phyloP scores from a whole-genome alignment of 2,113 vertebrate genomes.

The Hydrolagus affinis region DNA sequence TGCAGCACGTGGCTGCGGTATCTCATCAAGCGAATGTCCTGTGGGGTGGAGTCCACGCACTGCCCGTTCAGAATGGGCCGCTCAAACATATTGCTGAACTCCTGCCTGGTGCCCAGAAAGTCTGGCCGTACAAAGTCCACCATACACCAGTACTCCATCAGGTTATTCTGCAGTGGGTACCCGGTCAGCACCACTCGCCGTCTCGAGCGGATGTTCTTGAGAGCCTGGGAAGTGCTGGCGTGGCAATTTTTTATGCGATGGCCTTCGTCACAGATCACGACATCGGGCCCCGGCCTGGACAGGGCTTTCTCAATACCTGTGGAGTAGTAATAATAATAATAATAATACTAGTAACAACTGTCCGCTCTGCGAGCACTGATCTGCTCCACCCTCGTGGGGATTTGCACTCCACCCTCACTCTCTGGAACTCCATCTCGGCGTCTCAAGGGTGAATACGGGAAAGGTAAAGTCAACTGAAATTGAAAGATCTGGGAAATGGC shows the following conservation, averaged over 20 bases:
- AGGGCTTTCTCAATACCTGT: slow-evolving; percentile 88
- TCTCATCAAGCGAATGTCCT: slow-evolving; percentile 89
- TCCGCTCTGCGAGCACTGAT: too few species aligned
- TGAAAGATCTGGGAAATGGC: too few species aligned
- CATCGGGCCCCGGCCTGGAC: slow-evolving; percentile 84
- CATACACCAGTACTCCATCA: slow-evolving; percentile 98
- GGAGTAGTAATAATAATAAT: neutral
- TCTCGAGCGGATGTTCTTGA: slow-evolving; percentile 92
- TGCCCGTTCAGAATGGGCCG: slow-evolving; percentile 94
- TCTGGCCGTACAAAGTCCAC: slow-evolving; percentile 95
- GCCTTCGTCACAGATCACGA: slow-evolving; percentile 96
- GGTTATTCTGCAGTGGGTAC: slow-evolving; percentile 95
- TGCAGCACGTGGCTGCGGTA: slow-evolving; percentile 96
- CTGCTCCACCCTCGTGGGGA: too few species aligned
- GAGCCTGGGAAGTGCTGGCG: slow-evolving; percentile 90
- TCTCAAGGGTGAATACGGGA: too few species aligned
- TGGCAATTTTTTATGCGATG: slow-evolving; percentile 98
- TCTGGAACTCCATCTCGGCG: too few species aligned
- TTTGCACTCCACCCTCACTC: too few species aligned
- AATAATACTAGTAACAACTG: neutral
- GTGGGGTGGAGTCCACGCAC: slow-evolving; percentile 92
- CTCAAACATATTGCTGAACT: slow-evolving; percentile 99
- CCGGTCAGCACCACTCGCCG: slow-evolving; percentile 89
- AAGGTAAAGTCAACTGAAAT: too few species aligned
- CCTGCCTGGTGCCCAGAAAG: slow-evolving; percentile 90